Conservation (phyloP, 2,113 vertebrate species). For the Hippocampus abdominalis region DNA sequence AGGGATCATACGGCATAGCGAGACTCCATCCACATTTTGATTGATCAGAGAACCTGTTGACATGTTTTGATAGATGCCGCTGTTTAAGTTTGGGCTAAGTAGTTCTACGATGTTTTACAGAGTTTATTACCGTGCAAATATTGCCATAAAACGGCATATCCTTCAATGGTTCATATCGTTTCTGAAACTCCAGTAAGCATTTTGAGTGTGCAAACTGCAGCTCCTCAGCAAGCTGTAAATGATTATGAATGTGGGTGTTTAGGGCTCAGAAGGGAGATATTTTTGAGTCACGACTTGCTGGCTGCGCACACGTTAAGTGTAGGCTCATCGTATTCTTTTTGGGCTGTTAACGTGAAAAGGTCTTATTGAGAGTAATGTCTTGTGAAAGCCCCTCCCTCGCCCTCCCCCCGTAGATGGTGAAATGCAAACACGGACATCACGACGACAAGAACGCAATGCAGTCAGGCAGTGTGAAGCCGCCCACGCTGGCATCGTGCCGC, state of each 20-base stretch:
- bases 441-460: conserved; percentile 1
- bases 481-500: conserved; percentile 29
- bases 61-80: too few relatives aligned
- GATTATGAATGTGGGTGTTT: conserved; percentile 41
- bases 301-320: conserved; percentile 2
- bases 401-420: conserved; percentile 17
- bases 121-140: too few relatives aligned
- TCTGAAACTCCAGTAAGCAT: background rate
- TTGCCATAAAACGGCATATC: background rate
- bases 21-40: too few relatives aligned
- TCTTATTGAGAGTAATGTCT: conserved; percentile 25
- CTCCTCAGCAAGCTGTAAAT: conserved; percentile 18
- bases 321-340: conserved; percentile 17
- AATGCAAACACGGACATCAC: conserved; percentile 19
- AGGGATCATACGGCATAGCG: too few relatives aligned
- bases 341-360: conserved; percentile 15
- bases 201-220: conserved; percentile 10
- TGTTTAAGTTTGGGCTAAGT: too few relatives aligned
- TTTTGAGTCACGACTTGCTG: conserved; percentile 57
- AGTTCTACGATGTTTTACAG: too few relatives aligned
- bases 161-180: background rate
- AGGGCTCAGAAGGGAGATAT: conserved; percentile 41
- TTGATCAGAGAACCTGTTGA: too few relatives aligned
- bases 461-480: conserved; percentile 17
- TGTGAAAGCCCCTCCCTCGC: conserved; percentile 1